These are phyloP conservation scores for Argentina silus DNA, from an alignment of 2,797 vertebrate species.

Conservation along the genomic window DNA sequence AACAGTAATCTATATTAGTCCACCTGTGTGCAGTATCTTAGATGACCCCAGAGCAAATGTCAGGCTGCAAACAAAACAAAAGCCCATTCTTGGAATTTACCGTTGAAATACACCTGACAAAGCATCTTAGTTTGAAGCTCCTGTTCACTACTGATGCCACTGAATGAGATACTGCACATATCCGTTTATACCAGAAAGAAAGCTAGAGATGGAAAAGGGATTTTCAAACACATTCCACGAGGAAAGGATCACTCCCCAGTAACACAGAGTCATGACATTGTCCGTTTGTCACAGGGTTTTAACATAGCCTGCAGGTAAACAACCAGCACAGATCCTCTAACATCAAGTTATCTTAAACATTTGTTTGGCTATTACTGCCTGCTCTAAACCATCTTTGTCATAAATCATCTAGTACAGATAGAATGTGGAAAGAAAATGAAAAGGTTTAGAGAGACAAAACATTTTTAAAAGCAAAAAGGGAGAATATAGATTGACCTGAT, in stretches of 20 bases:
- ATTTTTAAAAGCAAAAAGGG: not conserved
- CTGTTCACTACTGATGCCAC: not conserved
- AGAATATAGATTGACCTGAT: conserved; percentile 38
- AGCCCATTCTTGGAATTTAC: conserved; percentile 4
- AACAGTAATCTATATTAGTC: not conserved
- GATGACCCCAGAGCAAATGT: not conserved
- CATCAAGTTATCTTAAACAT: not conserved
- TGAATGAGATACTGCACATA: conserved; percentile 5
- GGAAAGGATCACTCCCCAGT: conserved; percentile 3
- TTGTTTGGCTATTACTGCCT: conserved; percentile 4
- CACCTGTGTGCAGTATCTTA: not conserved
- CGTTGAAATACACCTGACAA: not conserved
- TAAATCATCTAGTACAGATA: conserved; percentile 4
- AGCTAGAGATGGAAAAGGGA: not conserved
- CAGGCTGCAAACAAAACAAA: not conserved
- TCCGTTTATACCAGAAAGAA: not conserved
- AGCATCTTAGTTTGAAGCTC: not conserved
- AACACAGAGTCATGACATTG: not conserved
- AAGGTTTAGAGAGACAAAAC: conserved; percentile 16
- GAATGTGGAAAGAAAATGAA: conserved; percentile 30
- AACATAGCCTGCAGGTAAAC: not conserved
- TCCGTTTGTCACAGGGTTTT: not conserved
- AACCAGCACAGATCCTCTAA: not conserved
- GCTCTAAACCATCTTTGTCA: conserved; percentile 21
- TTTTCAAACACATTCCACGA: conserved; percentile 2